These are phyloP conservation scores for Micropoecilia bifurca DNA, from an alignment of 2,797 vertebrate genomes.

Conservation along the genomic window DNA sequence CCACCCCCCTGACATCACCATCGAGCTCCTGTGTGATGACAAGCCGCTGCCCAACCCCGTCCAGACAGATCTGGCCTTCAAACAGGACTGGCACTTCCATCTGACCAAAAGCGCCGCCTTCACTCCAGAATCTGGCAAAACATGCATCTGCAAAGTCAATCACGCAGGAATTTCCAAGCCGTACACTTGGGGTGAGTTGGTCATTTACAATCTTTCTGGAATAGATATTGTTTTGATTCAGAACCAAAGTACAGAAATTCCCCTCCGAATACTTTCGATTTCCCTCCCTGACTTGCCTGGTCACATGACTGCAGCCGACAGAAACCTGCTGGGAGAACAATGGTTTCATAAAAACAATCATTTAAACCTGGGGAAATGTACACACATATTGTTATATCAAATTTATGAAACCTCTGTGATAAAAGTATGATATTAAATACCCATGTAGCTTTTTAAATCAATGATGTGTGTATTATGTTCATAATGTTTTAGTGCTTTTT, in stretches of 20 bases:
- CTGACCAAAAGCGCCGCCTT: conserved; percentile 72
- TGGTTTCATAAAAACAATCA: not conserved
- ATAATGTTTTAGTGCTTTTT: too few relatives aligned
- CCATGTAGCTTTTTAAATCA: too few relatives aligned
- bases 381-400: not conserved
- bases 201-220: not conserved
- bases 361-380: not conserved
- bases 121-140: fast-evolving
- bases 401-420: not conserved
- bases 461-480: too few relatives aligned
- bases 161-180: fast-evolving
- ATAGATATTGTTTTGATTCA: not conserved
- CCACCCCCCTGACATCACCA: conserved; percentile 84
- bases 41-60: fast-evolving
- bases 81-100: conserved; percentile 85
- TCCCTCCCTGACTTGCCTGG: not conserved
- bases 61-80: conserved; percentile 85
- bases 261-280: not conserved
- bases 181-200: conserved; percentile 80
- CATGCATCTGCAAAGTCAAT: conserved; percentile 69
- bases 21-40: conserved; percentile 70
- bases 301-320: not conserved
- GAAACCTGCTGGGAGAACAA: not conserved
- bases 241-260: not conserved
- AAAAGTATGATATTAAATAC: not conserved